phyloP scores from a whole-genome alignment of 35 echinoderm and acorn worm species.

The Chiridota heheva region DNA sequence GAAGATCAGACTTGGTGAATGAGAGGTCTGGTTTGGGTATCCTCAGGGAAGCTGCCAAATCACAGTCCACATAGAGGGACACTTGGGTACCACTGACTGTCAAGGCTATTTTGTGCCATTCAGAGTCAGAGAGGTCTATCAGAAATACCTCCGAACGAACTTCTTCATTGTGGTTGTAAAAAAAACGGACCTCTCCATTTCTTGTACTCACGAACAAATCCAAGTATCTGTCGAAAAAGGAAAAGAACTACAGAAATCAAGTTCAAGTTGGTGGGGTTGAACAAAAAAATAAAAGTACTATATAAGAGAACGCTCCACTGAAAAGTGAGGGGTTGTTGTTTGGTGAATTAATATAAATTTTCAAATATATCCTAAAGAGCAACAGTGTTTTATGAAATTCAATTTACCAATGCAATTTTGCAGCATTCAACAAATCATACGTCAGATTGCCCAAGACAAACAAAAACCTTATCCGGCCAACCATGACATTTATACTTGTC shows the following conservation, averaged over 20 bases:
- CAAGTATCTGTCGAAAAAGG: conserved; percentile 61
- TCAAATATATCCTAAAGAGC: too few relatives aligned
- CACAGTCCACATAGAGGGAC: conserved; percentile 66
- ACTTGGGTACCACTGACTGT: conserved; percentile 76
- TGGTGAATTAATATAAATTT: too few relatives aligned
- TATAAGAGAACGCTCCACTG: too few relatives aligned
- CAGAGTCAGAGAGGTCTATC: conserved; percentile 20
- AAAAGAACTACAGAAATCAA: neutral
- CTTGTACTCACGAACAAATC: conserved; percentile 83
- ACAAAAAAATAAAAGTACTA: neutral
- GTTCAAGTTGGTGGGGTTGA: neutral
- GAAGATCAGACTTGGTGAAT: conserved; percentile 50
- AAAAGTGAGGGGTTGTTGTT: too few relatives aligned
- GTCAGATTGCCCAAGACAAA: too few relatives aligned
- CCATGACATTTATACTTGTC: too few relatives aligned
- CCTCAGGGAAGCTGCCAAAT: conserved; percentile 42
- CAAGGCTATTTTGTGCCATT: conserved; percentile 73
- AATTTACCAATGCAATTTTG: too few relatives aligned
- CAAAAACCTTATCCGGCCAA: too few relatives aligned
- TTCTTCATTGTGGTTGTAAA: conserved; percentile 66
- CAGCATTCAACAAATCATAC: too few relatives aligned
- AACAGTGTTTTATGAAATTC: too few relatives aligned
- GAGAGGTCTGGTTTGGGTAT: conserved; percentile 65
- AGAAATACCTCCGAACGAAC: conserved; percentile 53
- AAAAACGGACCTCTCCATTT: conserved; percentile 74